Evolutionary conservation across 2,797 vertebrate genomes (phyloP), one percentile per base, ranked within the genome.

Genomic region (Hirundo rustica): DNA sequence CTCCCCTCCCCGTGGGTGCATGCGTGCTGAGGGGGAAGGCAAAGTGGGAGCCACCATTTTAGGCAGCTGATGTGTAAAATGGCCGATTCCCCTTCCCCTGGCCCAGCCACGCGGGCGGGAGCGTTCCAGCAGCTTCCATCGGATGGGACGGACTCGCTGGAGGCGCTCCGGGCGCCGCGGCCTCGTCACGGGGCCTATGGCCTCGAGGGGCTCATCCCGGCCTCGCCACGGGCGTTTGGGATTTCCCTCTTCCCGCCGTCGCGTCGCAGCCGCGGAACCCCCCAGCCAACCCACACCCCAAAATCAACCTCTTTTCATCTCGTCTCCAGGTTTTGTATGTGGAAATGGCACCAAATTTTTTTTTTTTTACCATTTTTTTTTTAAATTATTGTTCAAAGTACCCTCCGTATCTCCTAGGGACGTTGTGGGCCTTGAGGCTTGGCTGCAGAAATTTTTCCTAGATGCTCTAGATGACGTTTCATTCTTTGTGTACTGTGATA

Each of bases 11-110:
- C 0, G 48, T 18, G 89, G 95, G 88, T 93, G 85, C 91, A 88
- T 81, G 74, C 74, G 54, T 79, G 92, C 36, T 87, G 84, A 11
- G 70, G 85, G 84, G 67, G 32, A 71, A 32, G n/a, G 57, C 40
- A 54, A 92, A 87, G 74, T 86, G 73, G 32, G 84, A 89, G 92
- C 96, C 96, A 97, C 98, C 98, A 98, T 98, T 96, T 98, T 97
- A 97, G 95, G 97, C 82, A 94, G 94, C 87, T 13, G 81, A 65
- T 6, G 38, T 89, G 73, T 66, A 92, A 98, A 97, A 98, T 97
- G 97, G 98, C 97, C 18, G 96, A 89, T 94, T 16, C 27, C 40
- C 51, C 53, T 25, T 25, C 10, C 53, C 67, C 29, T 5, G 73
- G 45, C 47, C 78, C 30, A 7, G 51, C 48, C 92, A 61, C 0